Evolutionary conservation across 2,113 vertebrate species (phyloP).

Genomic region (Phyllostomus discolor): DNA sequence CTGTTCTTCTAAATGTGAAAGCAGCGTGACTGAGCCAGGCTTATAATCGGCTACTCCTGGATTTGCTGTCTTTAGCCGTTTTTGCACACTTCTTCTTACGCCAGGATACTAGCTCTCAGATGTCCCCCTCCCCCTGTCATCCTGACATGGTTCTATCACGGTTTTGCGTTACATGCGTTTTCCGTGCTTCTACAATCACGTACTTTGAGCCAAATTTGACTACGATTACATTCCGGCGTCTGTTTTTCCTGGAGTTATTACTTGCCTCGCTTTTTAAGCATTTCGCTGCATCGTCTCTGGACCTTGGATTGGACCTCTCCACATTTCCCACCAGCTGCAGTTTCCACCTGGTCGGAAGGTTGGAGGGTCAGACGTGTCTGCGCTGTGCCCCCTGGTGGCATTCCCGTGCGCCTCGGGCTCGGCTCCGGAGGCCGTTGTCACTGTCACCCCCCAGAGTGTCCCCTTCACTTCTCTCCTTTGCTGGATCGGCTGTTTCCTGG

Average conservation of each 20-base stretch:
- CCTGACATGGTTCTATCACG: not conserved
- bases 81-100: not conserved
- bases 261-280: not conserved
- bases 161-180: not conserved
- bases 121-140: not conserved
- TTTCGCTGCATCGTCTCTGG: not conserved
- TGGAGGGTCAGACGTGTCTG: too few species aligned
- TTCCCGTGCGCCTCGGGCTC: accelerated
- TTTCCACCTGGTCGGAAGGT: not conserved
- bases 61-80: not conserved
- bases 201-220: not conserved
- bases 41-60: not conserved
- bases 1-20: not conserved
- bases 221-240: not conserved
- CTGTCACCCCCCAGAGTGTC: not conserved
- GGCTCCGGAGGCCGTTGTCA: accelerated
- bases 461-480: not conserved
- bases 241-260: not conserved
- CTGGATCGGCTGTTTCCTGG: not conserved
- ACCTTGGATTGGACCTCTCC: not conserved
- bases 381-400: not conserved
- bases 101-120: not conserved
- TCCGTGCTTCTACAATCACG: not conserved
- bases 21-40: not conserved
- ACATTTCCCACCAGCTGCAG: not conserved